A percentile compares a stretch with the other conserved stretches of the same genome.
Conservation (phyloP, 2,888 invertebrate genomes). For the Willowsia nigromaculata region DNA sequence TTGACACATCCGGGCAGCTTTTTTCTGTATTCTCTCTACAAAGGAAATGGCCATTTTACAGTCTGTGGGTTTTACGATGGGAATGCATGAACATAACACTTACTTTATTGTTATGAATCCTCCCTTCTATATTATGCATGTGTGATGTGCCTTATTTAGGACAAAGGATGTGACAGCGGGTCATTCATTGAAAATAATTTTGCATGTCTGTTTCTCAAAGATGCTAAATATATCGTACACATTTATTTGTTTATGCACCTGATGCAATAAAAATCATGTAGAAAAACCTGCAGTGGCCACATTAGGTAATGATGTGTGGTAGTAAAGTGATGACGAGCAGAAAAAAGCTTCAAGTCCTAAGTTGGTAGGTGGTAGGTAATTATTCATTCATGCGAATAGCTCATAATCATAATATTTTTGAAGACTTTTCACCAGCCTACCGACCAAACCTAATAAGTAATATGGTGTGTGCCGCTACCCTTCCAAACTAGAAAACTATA, state of each 20-base stretch:
- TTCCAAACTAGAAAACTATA: too few relatives aligned
- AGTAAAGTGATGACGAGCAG: not conserved
- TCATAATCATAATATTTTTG: slow-evolving; percentile 17
- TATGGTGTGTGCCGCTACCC: too few relatives aligned
- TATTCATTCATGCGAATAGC: slow-evolving; percentile 42
- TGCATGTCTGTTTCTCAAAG: not conserved
- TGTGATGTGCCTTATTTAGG: not conserved
- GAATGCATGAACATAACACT: not conserved
- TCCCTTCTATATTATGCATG: not conserved
- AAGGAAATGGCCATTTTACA: slow-evolving; percentile 47
- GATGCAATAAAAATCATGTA: slow-evolving; percentile 18
- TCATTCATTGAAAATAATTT: slow-evolving; percentile 33
- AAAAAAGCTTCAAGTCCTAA: not conserved
- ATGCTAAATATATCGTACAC: not conserved
- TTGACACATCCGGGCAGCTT: slow-evolving; percentile 30
- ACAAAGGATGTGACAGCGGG: slow-evolving; percentile 27
- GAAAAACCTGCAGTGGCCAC: slow-evolving; percentile 18
- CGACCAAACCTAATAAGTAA: slow-evolving; percentile 18
- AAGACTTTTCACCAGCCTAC: slow-evolving; percentile 1
- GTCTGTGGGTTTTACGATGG: slow-evolving; percentile 9
- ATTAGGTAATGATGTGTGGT: slow-evolving; percentile 21
- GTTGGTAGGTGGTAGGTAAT: slow-evolving; percentile 21
- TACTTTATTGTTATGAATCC: not conserved
- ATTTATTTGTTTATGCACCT: not conserved
- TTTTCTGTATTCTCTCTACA: not conserved